Evolutionary conservation across 1,140 invertebrate species (phyloP).

Genomic region (Holotrichia oblita): DNA sequence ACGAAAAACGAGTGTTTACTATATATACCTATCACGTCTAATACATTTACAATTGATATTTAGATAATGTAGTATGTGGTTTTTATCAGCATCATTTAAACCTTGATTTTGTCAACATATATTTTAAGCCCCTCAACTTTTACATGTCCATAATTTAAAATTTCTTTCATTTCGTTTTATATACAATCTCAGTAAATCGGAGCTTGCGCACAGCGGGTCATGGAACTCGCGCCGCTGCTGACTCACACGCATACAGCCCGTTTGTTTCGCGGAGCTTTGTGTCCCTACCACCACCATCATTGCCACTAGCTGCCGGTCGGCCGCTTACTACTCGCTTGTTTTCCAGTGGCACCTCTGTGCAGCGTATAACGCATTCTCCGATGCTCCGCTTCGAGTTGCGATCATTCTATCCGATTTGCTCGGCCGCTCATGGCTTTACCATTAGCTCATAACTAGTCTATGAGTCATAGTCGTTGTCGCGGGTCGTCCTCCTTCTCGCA

Average conservation of each 20-base stretch:
- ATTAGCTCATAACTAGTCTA: constrained; percentile 37
- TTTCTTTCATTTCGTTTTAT: too few species aligned
- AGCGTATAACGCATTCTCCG: neutral
- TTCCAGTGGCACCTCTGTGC: constrained; percentile 22
- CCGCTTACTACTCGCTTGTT: constrained; percentile 2
- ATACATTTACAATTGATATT: too few species aligned
- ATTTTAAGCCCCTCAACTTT: neutral
- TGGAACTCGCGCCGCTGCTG: neutral
- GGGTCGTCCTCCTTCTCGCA: constrained; percentile 22
- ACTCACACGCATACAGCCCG: constrained; percentile 18
- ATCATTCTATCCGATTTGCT: neutral
- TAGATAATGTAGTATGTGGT: too few species aligned
- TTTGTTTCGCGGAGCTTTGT: constrained; percentile 38
- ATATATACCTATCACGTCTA: too few species aligned
- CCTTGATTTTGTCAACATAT: neutral
- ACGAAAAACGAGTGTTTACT: too few species aligned
- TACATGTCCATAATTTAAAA: neutral
- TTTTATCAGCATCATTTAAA: too few species aligned
- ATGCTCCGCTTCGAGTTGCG: constrained; percentile 9
- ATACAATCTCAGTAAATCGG: neutral
- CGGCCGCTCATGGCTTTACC: constrained; percentile 30
- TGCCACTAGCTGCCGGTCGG: neutral
- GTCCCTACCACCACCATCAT: constrained; percentile 21
- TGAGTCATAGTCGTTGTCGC: constrained; percentile 27
- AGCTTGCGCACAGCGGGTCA: constrained; percentile 19